Evolutionary conservation across 2,888 invertebrate genomes (phyloP).

Genomic region (Athetis lepigone): DNA sequence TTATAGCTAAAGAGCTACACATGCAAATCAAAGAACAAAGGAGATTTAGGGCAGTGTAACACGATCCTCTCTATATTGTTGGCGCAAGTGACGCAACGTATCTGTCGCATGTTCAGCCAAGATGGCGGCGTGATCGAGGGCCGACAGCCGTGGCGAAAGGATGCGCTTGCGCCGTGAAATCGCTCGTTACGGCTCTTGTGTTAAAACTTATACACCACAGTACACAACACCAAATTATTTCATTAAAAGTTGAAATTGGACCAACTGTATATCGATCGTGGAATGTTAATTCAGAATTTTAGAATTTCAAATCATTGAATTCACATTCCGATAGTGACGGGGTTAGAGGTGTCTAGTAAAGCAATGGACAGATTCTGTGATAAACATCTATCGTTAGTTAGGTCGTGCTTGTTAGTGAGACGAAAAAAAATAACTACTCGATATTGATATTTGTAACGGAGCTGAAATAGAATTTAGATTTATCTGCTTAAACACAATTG

Average conservation of each 20-base stretch:
- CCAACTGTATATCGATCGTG: slow-evolving; percentile 44
- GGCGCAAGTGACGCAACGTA: slow-evolving; percentile 82
- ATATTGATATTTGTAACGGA: slow-evolving; percentile 49
- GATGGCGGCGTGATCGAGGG: slow-evolving; percentile 82
- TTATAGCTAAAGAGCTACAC: slow-evolving; percentile 66
- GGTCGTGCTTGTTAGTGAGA: slow-evolving; percentile 58
- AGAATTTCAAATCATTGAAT: slow-evolving; percentile 64
- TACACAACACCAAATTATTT: slow-evolving; percentile 48
- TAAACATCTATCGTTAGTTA: slow-evolving; percentile 56
- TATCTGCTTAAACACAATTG: slow-evolving; percentile 21
- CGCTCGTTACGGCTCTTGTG: slow-evolving; percentile 80
- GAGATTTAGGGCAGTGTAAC: slow-evolving; percentile 88
- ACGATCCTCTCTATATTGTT: slow-evolving; percentile 83
- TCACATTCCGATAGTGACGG: slow-evolving; percentile 59
- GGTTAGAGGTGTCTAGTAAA: slow-evolving; percentile 61
- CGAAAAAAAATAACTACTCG: slow-evolving; percentile 44
- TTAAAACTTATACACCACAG: slow-evolving; percentile 56
- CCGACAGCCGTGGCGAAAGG: slow-evolving; percentile 88
- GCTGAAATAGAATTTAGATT: slow-evolving; percentile 40
- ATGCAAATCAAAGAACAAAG: slow-evolving; percentile 82
- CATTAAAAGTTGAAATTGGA: slow-evolving; percentile 58
- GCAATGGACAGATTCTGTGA: slow-evolving; percentile 59
- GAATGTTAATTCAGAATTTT: slow-evolving; percentile 61
- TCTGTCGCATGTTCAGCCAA: slow-evolving; percentile 81
- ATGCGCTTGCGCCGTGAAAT: slow-evolving; percentile 87